Base-by-base conservation (phyloP, 2,888 invertebrate genomes). In the Synanthedon vespiformis region DNA sequence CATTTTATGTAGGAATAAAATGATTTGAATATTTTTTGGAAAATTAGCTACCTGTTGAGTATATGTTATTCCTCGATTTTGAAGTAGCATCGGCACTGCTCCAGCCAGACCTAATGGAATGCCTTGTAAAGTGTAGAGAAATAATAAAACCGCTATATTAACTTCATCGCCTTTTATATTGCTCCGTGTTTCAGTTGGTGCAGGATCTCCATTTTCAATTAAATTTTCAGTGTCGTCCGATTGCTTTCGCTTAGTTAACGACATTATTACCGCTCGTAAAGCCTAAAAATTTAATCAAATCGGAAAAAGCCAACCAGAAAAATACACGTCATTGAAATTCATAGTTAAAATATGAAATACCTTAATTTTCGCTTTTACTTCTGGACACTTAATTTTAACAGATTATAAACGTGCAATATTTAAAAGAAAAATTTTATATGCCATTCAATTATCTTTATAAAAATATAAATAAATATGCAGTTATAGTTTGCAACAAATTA, bases 1-100 rank as follows among this genome's bases (percentile, higher is more conserved):
- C n/a, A n/a, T n/a, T n/a, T n/a, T n/a, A n/a, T 3, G 16, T 16
- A 16, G 16, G 16, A n/a, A 47, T 47, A 3, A 13, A 13, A 10
- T 14, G 10, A 8, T 51, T 18, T 11, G 22, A 12, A 44, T 14
- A 12, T 3, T 51, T 44, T 12, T 22, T 22, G n/a, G 18, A 18
- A 48, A 22, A 49, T 22, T 34, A 44, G 55, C 60, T 70, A 84
- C 93, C 89, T 99, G 99, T 75, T 99, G 95, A 62, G 93, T 94
- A 76, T 99, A 99, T 57, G 94, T 95, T 53, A 97, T 95, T 54
- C 96, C 94, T 53, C 95, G 90, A 76, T 97, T 96, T 74, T 97
- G 96, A 53, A 99, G 88, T 52, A 99, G 89, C 94, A 99, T 96
- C 0, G 99, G 99, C 62, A 99, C 93, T 34, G 98, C 96, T 16